Base-by-base conservation (phyloP, 2,888 invertebrate species). In the Rotaria sp. region DNA sequence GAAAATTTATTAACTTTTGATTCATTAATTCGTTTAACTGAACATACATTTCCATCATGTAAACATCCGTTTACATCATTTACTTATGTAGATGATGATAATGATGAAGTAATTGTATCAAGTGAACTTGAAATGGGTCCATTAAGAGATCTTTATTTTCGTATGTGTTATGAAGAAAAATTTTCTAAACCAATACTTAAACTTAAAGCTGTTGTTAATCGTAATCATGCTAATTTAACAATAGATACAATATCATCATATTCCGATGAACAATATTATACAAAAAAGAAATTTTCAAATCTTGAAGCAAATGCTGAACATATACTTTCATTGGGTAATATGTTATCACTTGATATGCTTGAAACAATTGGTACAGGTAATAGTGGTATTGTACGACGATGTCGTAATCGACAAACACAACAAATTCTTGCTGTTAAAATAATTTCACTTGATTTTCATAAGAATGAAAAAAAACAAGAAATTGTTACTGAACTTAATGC, bases 391-490 rank as follows among this genome's bases (percentile, higher is more conserved):
- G 80, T 80, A n/a, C 45, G 45, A 13, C 80, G 80, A 45, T 80
- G 80, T 45, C 80, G 80, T 26, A 45, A 80, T 45, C 41, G 80
- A 4, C 41, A 45, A n/a, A 80, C 80, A 26, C 41, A 80, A n/a
- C 80, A 45, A 45, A 80, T 80, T 45, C 45, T 80, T 45, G 80
- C 80, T 5, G 80, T 80, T n/a, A 80, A 80, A 80, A 80, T 80
- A 13, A 80, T 80, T 45, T 80, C 80, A 45, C n/a, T 80, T 4
- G 80, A 80, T n/a, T 45, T 45, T 45, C 80, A 80, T 4, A 80
- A 80, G 45, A 45, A 80, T 26, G 80, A 80, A 80, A 80, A 80
- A 80, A 80, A 80, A 80, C 80, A 80, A 26, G 80, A 80, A 80
- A 80, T 80, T n/a, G 13, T 80, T 35, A 45, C 26, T 4, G 80